Evolutionary conservation across 1,140 invertebrate genomes (phyloP).

Genomic region (Arctopsyche grandis): DNA sequence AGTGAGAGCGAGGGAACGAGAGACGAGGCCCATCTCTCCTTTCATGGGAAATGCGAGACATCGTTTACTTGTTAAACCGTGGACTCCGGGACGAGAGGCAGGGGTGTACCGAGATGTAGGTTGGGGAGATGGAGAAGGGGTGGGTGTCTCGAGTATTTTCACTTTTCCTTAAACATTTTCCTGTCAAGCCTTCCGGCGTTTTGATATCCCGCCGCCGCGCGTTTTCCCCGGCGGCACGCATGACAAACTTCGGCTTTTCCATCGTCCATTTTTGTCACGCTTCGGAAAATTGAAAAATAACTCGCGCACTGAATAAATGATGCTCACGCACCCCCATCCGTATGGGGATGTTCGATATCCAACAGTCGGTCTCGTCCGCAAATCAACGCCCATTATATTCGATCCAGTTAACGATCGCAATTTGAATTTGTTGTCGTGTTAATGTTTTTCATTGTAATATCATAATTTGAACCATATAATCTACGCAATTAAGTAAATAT

Average conservation of each 20-base stretch:
- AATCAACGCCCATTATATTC: too few species aligned
- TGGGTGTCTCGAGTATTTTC: conserved; percentile 20
- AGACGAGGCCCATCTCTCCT: not conserved
- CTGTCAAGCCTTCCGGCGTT: conserved; percentile 36
- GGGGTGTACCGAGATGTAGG: not conserved
- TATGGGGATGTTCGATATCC: not conserved
- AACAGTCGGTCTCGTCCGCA: too few species aligned
- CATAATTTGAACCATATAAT: too few species aligned
- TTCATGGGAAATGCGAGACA: not conserved
- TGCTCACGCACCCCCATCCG: conserved; percentile 5
- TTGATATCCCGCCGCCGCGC: conserved; percentile 17
- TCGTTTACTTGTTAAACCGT: conserved; percentile 24
- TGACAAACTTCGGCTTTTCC: conserved; percentile 37
- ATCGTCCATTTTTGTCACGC: conserved; percentile 44
- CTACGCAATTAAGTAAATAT: too few species aligned
- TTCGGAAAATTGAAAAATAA: conserved; percentile 44
- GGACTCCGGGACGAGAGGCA: not conserved
- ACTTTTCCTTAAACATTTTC: conserved; percentile 39
- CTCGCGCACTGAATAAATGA: conserved; percentile 43
- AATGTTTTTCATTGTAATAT: too few species aligned
- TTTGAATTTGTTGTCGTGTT: too few species aligned
- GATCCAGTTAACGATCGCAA: too few species aligned
- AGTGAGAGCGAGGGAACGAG: not conserved
- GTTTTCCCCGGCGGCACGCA: conserved; percentile 24
- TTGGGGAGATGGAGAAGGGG: too few species aligned